These are phyloP conservation scores for Lycaon pictus DNA, from an alignment of 2,113 vertebrate genomes.

Conservation along the genomic window DNA sequence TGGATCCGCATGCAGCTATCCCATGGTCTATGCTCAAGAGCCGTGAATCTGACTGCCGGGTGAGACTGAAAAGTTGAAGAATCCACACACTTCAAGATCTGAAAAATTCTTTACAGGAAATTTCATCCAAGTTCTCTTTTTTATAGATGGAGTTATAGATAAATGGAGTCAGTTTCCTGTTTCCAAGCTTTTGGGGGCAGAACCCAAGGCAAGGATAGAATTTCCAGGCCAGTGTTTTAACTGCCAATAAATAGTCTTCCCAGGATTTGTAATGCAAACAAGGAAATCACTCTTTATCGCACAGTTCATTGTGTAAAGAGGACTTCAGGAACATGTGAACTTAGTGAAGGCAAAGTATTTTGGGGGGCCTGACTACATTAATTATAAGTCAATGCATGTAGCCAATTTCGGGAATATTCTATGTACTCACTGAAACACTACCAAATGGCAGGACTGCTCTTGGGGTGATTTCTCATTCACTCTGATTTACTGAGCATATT, in stretches of 20 bases:
- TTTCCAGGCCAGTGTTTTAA: not conserved
- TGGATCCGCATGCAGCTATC: not conserved
- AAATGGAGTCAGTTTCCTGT: not conserved
- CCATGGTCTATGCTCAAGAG: not conserved
- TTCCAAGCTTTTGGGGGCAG: not conserved
- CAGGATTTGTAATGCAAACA: conserved; percentile 24
- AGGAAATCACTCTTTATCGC: not conserved
- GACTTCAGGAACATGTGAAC: conserved; percentile 22
- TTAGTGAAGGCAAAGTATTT: conserved; percentile 15
- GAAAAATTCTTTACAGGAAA: not conserved
- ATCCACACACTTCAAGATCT: not conserved
- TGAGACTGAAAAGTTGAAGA: not conserved
- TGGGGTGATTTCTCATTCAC: conserved; percentile 16
- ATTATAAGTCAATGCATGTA: conserved; percentile 33
- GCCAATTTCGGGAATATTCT: conserved; percentile 45
- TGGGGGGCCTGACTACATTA: conserved; percentile 16
- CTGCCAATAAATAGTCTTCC: not conserved
- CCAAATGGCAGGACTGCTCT: not conserved
- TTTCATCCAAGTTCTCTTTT: not conserved
- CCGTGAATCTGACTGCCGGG: not conserved
- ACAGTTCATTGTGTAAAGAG: conserved; percentile 35
- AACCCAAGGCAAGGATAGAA: not conserved
- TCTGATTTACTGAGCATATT: conserved; percentile 16
- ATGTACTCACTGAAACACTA: conserved; percentile 26
- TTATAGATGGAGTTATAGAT: not conserved